Percentiles rank a stretch among this genome's conserved stretches.
Evolutionary conservation across 1,140 invertebrate species (phyloP).

Genomic region (Zaprionus lachaisei): DNA sequence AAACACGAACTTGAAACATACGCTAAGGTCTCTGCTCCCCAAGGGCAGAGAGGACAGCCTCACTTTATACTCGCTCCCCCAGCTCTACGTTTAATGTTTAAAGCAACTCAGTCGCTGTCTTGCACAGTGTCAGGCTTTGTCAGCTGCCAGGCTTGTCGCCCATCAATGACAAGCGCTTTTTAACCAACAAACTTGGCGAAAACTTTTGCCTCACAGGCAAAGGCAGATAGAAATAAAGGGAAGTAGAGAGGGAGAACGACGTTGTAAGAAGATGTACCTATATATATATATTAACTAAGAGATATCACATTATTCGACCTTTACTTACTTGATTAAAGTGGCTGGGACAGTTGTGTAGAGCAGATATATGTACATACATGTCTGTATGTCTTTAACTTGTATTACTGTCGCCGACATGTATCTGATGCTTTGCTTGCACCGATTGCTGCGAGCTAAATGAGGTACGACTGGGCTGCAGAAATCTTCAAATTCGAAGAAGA

Average conservation of each 20-base stretch:
- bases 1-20: neutral
- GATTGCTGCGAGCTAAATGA: conserved; percentile 65
- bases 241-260: neutral
- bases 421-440: conserved; percentile 25
- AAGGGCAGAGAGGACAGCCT: neutral
- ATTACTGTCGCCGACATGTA: neutral
- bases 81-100: neutral
- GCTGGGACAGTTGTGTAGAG: neutral
- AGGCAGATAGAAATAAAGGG: conserved; percentile 5
- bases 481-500: neutral
- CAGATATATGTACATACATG: neutral
- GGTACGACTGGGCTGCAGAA: neutral
- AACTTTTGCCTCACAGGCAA: conserved; percentile 21
- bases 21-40: neutral
- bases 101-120: conserved; percentile 26
- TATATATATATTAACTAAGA: neutral
- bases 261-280: neutral
- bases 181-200: conserved; percentile 17
- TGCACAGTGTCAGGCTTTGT: neutral
- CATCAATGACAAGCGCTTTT: conserved; percentile 36
- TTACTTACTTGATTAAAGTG: conserved; percentile 34
- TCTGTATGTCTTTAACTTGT: too few relatives aligned
- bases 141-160: conserved; percentile 2
- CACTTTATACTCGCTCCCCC: neutral
- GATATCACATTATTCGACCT: conserved; percentile 25